A percentile compares a stretch with the other conserved stretches of the same genome.
These are phyloP conservation scores for Heliopora coerulea DNA, from an alignment of 92 coral and sea anemone species.

Conservation along the genomic window DNA sequence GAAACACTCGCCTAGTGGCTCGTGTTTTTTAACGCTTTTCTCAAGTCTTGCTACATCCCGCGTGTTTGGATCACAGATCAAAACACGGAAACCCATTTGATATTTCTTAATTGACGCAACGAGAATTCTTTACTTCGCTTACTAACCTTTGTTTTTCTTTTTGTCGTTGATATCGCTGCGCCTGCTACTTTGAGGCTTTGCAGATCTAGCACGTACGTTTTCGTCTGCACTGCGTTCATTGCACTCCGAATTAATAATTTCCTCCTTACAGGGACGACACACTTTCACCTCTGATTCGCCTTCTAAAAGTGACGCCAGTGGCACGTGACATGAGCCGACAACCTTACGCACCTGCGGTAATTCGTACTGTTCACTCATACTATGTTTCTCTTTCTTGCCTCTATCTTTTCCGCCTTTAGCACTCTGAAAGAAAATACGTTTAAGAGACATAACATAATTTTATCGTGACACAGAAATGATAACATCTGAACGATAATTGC, in stretches of 20 bases:
- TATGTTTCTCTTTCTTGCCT: constrained; percentile 81
- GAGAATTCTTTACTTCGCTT: neutral
- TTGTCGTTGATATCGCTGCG: constrained; percentile 35
- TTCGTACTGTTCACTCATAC: constrained; percentile 80
- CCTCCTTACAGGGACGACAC: constrained; percentile 63
- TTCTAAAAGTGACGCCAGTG: constrained; percentile 66
- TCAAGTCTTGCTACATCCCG: no score
- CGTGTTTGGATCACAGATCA: no score
- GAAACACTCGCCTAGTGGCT: no score
- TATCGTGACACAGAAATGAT: no score
- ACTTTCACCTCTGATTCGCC: constrained; percentile 67
- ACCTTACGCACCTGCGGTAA: constrained; percentile 72
- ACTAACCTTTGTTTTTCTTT: constrained; percentile 1
- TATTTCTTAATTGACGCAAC: no score
- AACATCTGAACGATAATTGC: no score
- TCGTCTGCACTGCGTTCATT: constrained; percentile 45
- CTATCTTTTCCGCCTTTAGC: constrained; percentile 54
- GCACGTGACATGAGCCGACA: constrained; percentile 76
- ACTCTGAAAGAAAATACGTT: constrained; percentile 34
- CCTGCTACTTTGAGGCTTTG: constrained; percentile 51
- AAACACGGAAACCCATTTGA: no score
- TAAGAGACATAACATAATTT: no score
- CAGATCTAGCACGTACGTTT: constrained; percentile 15
- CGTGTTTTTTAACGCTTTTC: no score
- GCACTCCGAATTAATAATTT: constrained; percentile 37